Evolutionary conservation across 2,797 vertebrate species (phyloP).

Genomic region (Scolopax rusticola): DNA sequence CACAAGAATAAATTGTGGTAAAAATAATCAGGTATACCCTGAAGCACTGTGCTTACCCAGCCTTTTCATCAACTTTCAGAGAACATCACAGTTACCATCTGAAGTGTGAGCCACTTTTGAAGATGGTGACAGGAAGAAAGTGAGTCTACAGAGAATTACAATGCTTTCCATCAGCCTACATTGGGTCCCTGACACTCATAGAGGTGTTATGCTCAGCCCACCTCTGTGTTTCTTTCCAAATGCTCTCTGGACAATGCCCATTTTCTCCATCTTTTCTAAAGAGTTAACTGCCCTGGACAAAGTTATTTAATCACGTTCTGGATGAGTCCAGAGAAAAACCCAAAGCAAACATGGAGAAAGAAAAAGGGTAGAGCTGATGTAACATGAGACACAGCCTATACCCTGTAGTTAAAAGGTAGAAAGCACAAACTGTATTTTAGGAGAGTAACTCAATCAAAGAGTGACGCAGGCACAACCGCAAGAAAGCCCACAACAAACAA

Average conservation of each 20-base stretch:
- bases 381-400: background rate
- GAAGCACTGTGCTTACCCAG: background rate
- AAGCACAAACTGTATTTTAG: background rate
- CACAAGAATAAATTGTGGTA: background rate
- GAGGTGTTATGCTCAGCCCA: background rate
- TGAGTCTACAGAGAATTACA: background rate
- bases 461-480: background rate
- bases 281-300: background rate
- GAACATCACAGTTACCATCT: background rate
- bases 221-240: background rate
- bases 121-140: background rate
- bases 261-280: background rate
- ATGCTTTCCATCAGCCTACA: background rate
- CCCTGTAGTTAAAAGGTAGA: background rate
- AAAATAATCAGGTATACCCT: background rate
- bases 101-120: background rate
- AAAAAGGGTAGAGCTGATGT: background rate
- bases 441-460: background rate
- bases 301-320: background rate
- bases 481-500: conserved; percentile 23
- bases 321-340: background rate
- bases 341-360: background rate
- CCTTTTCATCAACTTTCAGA: background rate
- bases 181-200: background rate
- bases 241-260: background rate